phyloP scores from a whole-genome alignment of 2,113 vertebrate species.

The Petrocephalus microphthalmus region DNA sequence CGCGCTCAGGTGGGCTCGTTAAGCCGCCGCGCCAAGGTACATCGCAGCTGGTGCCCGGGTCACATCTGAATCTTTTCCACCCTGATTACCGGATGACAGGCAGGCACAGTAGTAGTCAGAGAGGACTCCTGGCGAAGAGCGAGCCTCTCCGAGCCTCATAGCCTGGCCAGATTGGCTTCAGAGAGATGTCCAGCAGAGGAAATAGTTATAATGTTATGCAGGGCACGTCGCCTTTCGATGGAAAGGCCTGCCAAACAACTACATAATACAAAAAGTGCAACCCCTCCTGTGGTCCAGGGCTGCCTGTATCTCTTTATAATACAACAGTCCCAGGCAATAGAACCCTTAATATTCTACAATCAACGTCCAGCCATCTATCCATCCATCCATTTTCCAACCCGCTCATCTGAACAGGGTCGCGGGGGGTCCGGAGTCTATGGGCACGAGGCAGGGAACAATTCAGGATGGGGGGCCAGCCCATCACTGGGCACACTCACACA shows the following conservation, averaged over 20 bases:
- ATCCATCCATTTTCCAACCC: no score
- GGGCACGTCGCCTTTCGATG: not conserved
- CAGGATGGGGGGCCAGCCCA: no score
- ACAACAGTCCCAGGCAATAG: not conserved
- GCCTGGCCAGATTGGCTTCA: not conserved
- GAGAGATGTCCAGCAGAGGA: not conserved
- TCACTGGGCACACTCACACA: no score
- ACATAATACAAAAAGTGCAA: not conserved
- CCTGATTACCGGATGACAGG: not conserved
- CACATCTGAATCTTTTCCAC: constrained; percentile 2
- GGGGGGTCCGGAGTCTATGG: no score
- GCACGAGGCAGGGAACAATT: no score
- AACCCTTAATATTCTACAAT: not conserved
- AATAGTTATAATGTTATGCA: not conserved
- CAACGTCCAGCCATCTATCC: not conserved
- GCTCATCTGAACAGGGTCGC: no score
- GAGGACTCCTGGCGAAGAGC: not conserved
- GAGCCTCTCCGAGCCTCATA: not conserved
- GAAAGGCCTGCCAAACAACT: not conserved
- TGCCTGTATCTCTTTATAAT: not conserved
- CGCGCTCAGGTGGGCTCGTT: not conserved
- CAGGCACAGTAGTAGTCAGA: not conserved
- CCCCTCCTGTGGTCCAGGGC: not conserved
- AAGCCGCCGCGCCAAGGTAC: not conserved
- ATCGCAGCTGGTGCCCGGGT: not conserved